Base-by-base conservation (phyloP, 2,888 invertebrate species). In the Apantesis nais region DNA sequence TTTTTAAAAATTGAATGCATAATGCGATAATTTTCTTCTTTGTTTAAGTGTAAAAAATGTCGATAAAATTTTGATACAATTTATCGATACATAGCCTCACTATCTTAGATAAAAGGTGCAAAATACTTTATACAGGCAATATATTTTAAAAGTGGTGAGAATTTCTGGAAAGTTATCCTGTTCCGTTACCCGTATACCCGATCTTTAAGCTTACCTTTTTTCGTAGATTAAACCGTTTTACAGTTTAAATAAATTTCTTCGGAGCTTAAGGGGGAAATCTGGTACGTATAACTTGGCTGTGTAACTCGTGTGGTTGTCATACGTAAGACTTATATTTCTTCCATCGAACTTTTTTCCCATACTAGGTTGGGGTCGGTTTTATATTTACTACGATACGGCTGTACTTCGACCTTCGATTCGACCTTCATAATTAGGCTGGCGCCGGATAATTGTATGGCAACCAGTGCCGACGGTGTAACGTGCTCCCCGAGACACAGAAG, bases 71-170 rank as follows among this genome's bases (percentile, higher is more conserved):
- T 3, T 14, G 2, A 25, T 14, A 58, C 2, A 29, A 58, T 61
- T 65, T 31, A 74, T 62, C 70, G 55, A 68, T 14, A 39, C 19
- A 7, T 29, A 73, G 31, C 78, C 67, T 55, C 70, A 48, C 73
- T 73, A 72, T 63, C 44, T 41, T 60, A 65, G 64, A 48, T 58
- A 62, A 72, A 75, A 78, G 80, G 79, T 80, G 83, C 76, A 83
- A 82, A 82, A 82, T 78, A 78, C 82, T 75, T 76, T 58, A 58
- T 29, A 58, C 58, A 68, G 68, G 71, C 74, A 76, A 75, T 72
- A 78, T 72, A 74, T 77, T 82, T 79, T 79, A 78, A 78, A 82
- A 80, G 82, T 78, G 66, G 66, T 67, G 66, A 74, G 64, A 80
- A 74, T 80, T 80, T 69, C 71, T 67, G 75, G 65, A 68, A 66